A percentile compares a stretch with the other conserved stretches of the same genome.
phyloP scores from a whole-genome alignment of 2,797 vertebrate genomes.

The Lepilemur ruficaudatus region DNA sequence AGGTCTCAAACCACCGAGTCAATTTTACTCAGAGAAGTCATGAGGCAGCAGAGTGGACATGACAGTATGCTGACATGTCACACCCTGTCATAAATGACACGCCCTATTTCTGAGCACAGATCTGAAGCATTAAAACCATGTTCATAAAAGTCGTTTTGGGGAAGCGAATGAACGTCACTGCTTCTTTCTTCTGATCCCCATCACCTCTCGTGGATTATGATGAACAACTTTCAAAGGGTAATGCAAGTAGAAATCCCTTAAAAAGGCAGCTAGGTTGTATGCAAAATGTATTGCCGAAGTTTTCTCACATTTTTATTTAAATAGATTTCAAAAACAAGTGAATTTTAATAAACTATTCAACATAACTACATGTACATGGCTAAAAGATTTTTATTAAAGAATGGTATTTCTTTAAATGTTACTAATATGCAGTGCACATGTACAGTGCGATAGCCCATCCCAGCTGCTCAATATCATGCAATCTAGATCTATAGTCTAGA shows the following conservation, averaged over 20 bases:
- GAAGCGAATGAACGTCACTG: constrained; percentile 60
- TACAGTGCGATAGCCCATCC: background rate
- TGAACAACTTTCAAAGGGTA: constrained; percentile 34
- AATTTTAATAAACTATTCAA: constrained; percentile 51
- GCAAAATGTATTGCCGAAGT: constrained; percentile 57
- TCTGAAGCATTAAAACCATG: constrained; percentile 53
- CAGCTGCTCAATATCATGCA: background rate
- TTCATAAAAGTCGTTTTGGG: constrained; percentile 68
- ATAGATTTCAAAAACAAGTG: constrained; percentile 46
- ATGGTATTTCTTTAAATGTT: background rate
- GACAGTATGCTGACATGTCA: constrained; percentile 41
- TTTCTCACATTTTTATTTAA: constrained; percentile 48
- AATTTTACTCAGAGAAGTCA: constrained; percentile 48
- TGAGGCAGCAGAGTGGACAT: constrained; percentile 56
- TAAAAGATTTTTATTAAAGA: background rate
- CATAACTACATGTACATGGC: background rate
- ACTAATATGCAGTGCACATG: background rate
- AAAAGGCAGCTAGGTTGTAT: constrained; percentile 67
- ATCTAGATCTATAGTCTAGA: background rate
- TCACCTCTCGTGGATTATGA: background rate
- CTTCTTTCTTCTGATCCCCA: constrained; percentile 30
- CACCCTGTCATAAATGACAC: background rate
- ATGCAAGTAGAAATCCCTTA: constrained; percentile 60
- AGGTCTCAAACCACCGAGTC: constrained; percentile 58
- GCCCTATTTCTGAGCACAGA: constrained; percentile 50